Evolutionary conservation across 2,888 invertebrate genomes (phyloP), one percentile per base, ranked within the genome.

Genomic region (Macroteleia sp.): DNA sequence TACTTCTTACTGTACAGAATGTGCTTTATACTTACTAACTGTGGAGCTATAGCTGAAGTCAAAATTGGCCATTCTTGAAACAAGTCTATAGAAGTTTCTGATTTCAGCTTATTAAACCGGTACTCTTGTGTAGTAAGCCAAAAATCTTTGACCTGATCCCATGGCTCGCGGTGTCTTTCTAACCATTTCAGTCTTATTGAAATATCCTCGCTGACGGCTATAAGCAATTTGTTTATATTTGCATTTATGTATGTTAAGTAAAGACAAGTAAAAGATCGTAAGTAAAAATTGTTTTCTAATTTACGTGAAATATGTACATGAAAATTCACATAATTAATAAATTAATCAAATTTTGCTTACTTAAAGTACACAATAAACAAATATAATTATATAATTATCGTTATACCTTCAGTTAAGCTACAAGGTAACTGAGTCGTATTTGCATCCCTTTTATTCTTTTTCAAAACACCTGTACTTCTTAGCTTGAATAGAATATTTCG

Each of bases 51-150:
- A 42, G n/a, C 9, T n/a, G 59, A 61, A 10, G 17, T 8, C 16
- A 70, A 44, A 17, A 70, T 59, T 14, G 70, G 70, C 70, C 70
- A 70, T 25, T 70, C 61, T 44, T 52, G 1, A 17, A 59, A 61
- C 16, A 59, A 10, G 5, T 39, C 30, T 30, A 39, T 10, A 6
- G 6, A 32, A n/a, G 17, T 52, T 34, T 52, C 34, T 6, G 2
- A 19, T 34, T 19, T 52, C 34, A 52, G 2, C 6, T 19, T 54
- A 12, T 39, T 12, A 2, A 20, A 39, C 1, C 56, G 12, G 8
- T 41, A 56, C 12, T 36, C 14, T 12, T 14, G 36, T 14, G 36
- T 36, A 36, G 2, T 32, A 2, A 32, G 32, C 32, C 32, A 32
- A 25, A 25, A 25, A 25, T 25, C 25, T 25, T 32, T 32, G 6